Evolutionary conservation across 1,140 invertebrate genomes (phyloP), one percentile per base, ranked within the genome.

Genomic region (Pentalonia nigronervosa): DNA sequence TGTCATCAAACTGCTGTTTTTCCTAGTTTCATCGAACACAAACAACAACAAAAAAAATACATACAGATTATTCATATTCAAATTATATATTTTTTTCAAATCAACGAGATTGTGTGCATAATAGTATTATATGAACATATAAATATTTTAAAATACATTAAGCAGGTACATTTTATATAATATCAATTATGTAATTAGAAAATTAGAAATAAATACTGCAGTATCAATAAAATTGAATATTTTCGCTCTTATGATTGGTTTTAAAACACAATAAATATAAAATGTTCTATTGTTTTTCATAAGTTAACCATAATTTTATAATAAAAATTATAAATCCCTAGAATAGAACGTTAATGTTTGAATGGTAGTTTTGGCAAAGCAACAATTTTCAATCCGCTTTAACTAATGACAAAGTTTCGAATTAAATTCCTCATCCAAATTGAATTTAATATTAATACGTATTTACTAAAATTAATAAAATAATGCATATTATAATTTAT

Each of bases 321-420:
- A 30, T 20, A 7, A 86, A 45, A 86, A 86, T 50, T 20, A 53
- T 34, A 8, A n/a, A 47, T 47, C 47, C 47, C 86, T 30, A 50
- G 7, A 88, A 88, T 34, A 53, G 21, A 7, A 45, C 9, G 45
- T 84, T 23, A 88, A 53, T 50, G 48, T 88, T 50, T 23, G 45
- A 53, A n/a, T 50, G 53, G 2, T 53, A 50, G 87, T 88, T 88
- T 88, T 34, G 30, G 87, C 48, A 34, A 34, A 21, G 48, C n/a
- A 88, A 88, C 48, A 25, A 14, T 88, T 50, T 88, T 88, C 30
- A 88, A 88, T 88, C 87, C 47, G 47, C 48, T 88, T 88, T 50
- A 34, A 88, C 87, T 88, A 50, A 88, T 88, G 87, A 34, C 47
- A 88, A 88, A 88, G 84, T 86, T 86, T 88, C 45, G 17, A 30